phyloP scores from a whole-genome alignment of 92 coral and sea anemone genomes.

The Bergia sp. region DNA sequence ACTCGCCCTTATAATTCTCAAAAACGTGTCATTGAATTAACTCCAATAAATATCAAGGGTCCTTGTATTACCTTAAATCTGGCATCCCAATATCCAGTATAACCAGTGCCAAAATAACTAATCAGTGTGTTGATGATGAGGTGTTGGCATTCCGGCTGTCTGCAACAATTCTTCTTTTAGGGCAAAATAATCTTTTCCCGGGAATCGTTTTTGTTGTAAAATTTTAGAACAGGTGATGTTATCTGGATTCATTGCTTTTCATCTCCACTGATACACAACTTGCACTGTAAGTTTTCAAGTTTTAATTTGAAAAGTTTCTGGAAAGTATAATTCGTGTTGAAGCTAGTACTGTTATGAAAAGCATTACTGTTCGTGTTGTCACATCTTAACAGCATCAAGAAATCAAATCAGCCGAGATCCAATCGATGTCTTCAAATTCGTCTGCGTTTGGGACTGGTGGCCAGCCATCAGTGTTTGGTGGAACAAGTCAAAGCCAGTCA shows the following conservation, averaged over 20 bases:
- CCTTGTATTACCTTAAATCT: too few relatives aligned
- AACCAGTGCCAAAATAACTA: too few relatives aligned
- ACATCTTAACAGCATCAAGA: slow-evolving; percentile 36
- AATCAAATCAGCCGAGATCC: slow-evolving; percentile 43
- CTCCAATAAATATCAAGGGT: too few relatives aligned
- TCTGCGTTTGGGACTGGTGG: slow-evolving; percentile 2
- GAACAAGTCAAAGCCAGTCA: slow-evolving; percentile 3
- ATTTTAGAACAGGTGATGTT: neutral
- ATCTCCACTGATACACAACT: neutral
- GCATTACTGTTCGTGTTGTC: neutral
- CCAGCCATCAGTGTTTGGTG: slow-evolving; percentile 37
- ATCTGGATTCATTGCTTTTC: neutral
- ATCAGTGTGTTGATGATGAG: too few relatives aligned
- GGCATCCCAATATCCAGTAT: too few relatives aligned
- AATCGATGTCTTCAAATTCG: slow-evolving; percentile 12
- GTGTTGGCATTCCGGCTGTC: too few relatives aligned
- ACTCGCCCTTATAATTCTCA: too few relatives aligned
- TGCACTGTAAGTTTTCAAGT: neutral
- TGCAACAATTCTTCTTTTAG: neutral
- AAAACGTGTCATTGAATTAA: too few relatives aligned
- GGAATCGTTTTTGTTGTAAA: neutral
- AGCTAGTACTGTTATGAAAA: neutral
- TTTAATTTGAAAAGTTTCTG: too few relatives aligned
- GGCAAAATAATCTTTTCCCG: neutral
- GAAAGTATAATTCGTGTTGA: too few relatives aligned